A percentile compares a stretch with the other conserved stretches of the same genome.
phyloP scores from a whole-genome alignment of 2,888 invertebrate genomes.

The Poecilobothrus nobilitatus region DNA sequence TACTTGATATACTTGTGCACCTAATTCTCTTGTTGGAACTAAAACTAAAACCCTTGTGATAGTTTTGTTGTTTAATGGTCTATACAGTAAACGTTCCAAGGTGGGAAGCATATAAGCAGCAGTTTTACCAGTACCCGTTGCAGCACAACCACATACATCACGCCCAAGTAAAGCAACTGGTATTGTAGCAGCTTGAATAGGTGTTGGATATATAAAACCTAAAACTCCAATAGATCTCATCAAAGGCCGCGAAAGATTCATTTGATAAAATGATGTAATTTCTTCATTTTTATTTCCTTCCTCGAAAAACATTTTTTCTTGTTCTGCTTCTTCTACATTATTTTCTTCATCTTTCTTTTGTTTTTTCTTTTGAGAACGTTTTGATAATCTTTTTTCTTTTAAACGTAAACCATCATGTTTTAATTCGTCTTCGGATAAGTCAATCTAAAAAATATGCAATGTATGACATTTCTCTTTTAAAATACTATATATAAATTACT shows the following conservation, averaged over 20 bases:
- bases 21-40: slow-evolving; percentile 94
- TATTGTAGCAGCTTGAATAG: slow-evolving; percentile 92
- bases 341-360: slow-evolving; percentile 41
- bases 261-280: slow-evolving; percentile 74
- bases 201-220: slow-evolving; percentile 90
- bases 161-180: slow-evolving; percentile 86
- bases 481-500: slow-evolving; percentile 17
- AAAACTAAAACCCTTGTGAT: slow-evolving; percentile 81
- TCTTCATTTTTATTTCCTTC: slow-evolving; percentile 59
- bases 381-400: slow-evolving; percentile 55
- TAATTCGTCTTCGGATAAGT: slow-evolving; percentile 70
- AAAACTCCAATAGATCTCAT: slow-evolving; percentile 82
- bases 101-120: slow-evolving; percentile 98
- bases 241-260: slow-evolving; percentile 91
- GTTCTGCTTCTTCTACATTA: slow-evolving; percentile 45
- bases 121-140: slow-evolving; percentile 97
- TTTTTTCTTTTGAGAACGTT: slow-evolving; percentile 45
- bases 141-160: slow-evolving; percentile 97
- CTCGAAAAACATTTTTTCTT: slow-evolving; percentile 49
- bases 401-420: slow-evolving; percentile 60
- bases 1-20: slow-evolving; percentile 95
- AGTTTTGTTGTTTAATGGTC: slow-evolving; percentile 60
- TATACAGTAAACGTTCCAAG: slow-evolving; percentile 82
- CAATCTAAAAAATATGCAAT: slow-evolving; percentile 40
- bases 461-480: neutral